Conservation (phyloP, 2,797 vertebrate species). For the Poeciliopsis gracilis region DNA sequence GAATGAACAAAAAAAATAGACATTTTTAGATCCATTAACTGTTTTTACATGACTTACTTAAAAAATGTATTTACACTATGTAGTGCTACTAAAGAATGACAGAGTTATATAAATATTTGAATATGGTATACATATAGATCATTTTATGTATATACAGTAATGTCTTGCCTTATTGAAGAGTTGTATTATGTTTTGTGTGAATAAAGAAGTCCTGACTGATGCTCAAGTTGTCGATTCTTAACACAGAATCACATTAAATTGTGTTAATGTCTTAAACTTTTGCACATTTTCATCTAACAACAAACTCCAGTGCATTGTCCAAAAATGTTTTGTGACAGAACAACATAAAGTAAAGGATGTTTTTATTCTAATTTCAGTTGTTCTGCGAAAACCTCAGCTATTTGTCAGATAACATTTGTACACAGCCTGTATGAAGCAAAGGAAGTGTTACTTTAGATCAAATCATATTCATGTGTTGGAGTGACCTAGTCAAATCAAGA, state of each 20-base stretch:
- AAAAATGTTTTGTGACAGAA: neutral
- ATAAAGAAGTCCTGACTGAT: slow-evolving; percentile 78
- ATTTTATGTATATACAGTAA: slow-evolving; percentile 80
- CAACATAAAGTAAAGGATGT: neutral
- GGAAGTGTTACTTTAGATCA: neutral
- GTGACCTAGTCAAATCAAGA: neutral
- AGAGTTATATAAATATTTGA: slow-evolving; percentile 60
- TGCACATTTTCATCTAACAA: neutral
- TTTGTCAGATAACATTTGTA: neutral
- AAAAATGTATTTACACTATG: slow-evolving; percentile 72
- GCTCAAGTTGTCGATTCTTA: neutral
- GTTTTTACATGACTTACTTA: slow-evolving; percentile 70
- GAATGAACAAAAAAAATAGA: slow-evolving; percentile 65
- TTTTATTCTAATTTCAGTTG: neutral
- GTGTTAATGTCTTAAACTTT: neutral
- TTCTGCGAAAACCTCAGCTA: neutral
- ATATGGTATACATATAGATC: slow-evolving; percentile 74
- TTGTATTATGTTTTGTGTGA: slow-evolving; percentile 81
- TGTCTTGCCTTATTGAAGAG: slow-evolving; percentile 81
- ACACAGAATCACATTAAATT: neutral
- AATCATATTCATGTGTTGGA: neutral
- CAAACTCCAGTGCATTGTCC: neutral
- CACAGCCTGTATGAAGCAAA: neutral
- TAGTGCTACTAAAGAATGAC: slow-evolving; percentile 71
- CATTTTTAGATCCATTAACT: slow-evolving; percentile 59